Percentiles rank a stretch among this genome's conserved stretches.
These are phyloP conservation scores for Drosophila serrata DNA, from an alignment of 1,140 invertebrate genomes.

Conservation along the genomic window DNA sequence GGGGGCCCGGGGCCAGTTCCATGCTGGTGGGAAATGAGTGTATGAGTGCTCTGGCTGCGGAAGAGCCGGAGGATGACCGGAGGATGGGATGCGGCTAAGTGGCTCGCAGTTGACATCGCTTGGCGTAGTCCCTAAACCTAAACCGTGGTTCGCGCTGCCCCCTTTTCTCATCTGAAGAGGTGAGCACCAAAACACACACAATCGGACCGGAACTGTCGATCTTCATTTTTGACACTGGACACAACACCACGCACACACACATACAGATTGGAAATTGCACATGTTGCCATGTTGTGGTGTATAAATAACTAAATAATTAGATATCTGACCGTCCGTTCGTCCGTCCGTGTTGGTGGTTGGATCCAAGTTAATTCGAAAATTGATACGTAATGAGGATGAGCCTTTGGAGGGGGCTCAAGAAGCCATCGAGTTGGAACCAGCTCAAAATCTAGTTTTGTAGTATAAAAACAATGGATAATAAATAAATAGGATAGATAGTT, in stretches of 20 bases:
- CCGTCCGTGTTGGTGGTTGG: constrained; percentile 6
- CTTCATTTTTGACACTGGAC: constrained; percentile 78
- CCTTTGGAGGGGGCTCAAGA: constrained; percentile 39
- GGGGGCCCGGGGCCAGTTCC: constrained; percentile 69
- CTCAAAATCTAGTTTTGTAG: background rate
- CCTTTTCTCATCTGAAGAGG: constrained; percentile 36
- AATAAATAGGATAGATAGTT: too few species aligned
- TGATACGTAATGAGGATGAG: constrained; percentile 50
- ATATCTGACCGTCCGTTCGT: constrained; percentile 6
- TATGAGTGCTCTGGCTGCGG: constrained; percentile 29
- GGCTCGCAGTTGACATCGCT: constrained; percentile 36
- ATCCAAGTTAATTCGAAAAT: constrained; percentile 42
- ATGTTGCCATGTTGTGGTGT: constrained; percentile 25
- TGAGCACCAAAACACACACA: constrained; percentile 42
- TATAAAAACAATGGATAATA: background rate
- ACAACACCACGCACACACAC: constrained; percentile 40
- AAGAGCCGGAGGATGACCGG: constrained; percentile 41
- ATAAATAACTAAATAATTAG: constrained; percentile 51
- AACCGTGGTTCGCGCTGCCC: constrained; percentile 12
- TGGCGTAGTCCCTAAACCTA: constrained; percentile 31
- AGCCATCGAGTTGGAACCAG: background rate
- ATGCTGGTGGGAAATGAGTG: constrained; percentile 70
- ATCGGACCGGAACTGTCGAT: constrained; percentile 79
- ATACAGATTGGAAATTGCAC: constrained; percentile 35
- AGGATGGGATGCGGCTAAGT: constrained; percentile 53